These are phyloP conservation scores for Brachyistius frenatus DNA, from an alignment of 2,113 vertebrate species.

Conservation along the genomic window DNA sequence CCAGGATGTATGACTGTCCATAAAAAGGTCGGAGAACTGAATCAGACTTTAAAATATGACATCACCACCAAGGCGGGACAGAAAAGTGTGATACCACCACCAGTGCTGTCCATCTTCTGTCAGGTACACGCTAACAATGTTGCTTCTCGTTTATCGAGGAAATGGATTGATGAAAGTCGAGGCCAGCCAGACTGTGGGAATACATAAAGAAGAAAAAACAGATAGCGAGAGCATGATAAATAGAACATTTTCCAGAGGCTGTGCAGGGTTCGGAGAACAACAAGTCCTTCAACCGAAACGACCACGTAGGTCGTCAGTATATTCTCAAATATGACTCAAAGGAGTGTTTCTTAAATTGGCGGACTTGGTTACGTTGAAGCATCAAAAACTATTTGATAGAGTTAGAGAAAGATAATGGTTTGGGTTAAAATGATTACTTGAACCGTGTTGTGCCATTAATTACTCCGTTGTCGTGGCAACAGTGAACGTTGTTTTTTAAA, in stretches of 20 bases:
- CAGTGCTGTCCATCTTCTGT: conserved; percentile 26
- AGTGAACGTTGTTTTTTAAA: too few relatives aligned
- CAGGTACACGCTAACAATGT: conserved; percentile 29
- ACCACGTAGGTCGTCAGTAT: too few relatives aligned
- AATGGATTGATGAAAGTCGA: conserved; percentile 15
- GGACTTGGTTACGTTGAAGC: too few relatives aligned
- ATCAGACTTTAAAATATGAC: conserved; percentile 32
- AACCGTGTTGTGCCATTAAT: too few relatives aligned
- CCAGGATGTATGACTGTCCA: conserved; percentile 23
- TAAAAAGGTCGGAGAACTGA: conserved; percentile 22
- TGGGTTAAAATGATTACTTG: too few relatives aligned
- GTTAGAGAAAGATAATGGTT: too few relatives aligned
- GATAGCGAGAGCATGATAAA: conserved; percentile 24
- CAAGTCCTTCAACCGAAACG: too few relatives aligned
- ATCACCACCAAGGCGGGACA: neutral
- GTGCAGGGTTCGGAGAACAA: neutral
- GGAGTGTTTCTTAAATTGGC: too few relatives aligned
- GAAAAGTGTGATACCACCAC: conserved; percentile 13
- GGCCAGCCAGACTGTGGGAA: conserved; percentile 8
- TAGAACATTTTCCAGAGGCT: conserved; percentile 23
- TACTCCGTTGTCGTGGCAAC: too few relatives aligned
- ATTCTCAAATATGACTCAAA: too few relatives aligned
- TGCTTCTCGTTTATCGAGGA: conserved; percentile 30
- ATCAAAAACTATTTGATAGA: too few relatives aligned
- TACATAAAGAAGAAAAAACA: conserved; percentile 51